Evolutionary conservation across 2,797 vertebrate genomes (phyloP).

Genomic region (Melanotaenia parkinsoni): DNA sequence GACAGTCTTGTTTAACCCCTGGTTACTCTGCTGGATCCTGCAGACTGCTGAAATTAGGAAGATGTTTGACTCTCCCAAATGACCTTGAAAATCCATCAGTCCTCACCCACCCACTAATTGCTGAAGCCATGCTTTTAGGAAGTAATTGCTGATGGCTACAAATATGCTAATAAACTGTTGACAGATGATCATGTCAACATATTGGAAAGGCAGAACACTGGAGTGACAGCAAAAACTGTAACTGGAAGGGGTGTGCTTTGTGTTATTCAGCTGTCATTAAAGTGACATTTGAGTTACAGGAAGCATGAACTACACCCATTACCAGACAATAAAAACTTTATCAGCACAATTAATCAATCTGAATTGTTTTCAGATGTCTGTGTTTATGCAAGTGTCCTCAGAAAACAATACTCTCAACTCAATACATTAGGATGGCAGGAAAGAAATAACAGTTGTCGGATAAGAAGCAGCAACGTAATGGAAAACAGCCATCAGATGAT

Average conservation of each 20-base stretch:
- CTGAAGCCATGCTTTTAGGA: not conserved
- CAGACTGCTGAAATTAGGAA: constrained; percentile 25
- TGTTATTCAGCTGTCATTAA: not conserved
- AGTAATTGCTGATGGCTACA: constrained; percentile 4
- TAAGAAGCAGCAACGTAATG: constrained; percentile 62
- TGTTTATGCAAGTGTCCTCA: constrained; percentile 67
- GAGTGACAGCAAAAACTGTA: not conserved
- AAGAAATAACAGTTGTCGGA: constrained; percentile 72
- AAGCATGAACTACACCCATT: constrained; percentile 30
- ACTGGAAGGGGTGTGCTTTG: not conserved
- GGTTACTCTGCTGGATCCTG: constrained; percentile 14
- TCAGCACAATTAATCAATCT: constrained; percentile 49
- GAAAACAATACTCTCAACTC: constrained; percentile 61
- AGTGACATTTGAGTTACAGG: constrained; percentile 5
- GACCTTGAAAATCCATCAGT: constrained; percentile 65
- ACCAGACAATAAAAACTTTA: constrained; percentile 42
- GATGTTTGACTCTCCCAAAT: constrained; percentile 54
- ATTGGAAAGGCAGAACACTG: not conserved
- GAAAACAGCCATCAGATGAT: constrained; percentile 59
- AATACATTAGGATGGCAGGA: constrained; percentile 61
- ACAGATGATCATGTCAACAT: constrained; percentile 6
- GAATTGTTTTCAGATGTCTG: constrained; percentile 57
- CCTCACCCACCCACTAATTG: constrained; percentile 25
- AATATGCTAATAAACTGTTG: constrained; percentile 13
- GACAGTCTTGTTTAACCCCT: constrained; percentile 51